phyloP scores from a whole-genome alignment of 2,797 vertebrate species.

The Catostomus latipinnis region DNA sequence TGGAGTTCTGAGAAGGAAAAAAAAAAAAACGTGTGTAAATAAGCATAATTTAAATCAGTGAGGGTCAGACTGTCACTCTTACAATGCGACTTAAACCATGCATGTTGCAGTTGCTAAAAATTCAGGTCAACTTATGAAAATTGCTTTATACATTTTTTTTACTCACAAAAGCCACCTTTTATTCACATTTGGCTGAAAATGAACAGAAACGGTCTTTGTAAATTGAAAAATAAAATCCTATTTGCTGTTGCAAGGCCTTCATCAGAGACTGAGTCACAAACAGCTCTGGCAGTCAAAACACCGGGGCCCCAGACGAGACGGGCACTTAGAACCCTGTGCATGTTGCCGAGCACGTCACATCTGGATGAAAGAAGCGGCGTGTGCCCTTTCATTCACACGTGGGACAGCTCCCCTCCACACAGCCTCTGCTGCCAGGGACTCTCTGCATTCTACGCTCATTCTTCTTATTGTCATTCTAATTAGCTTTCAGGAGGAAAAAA shows the following conservation, averaged over 20 bases:
- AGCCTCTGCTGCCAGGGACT: constrained; percentile 68
- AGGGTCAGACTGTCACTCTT: too few species aligned
- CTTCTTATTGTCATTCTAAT: constrained; percentile 83
- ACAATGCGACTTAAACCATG: too few species aligned
- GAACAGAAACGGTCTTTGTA: too few species aligned
- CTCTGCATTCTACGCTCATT: constrained; percentile 71
- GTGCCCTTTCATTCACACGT: constrained; percentile 74
- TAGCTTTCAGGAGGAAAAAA: constrained; percentile 66
- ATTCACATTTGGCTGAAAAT: too few species aligned
- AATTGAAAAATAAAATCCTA: too few species aligned
- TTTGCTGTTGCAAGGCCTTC: constrained; percentile 7
- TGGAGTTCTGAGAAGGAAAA: too few species aligned
- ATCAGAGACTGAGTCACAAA: constrained; percentile 64
- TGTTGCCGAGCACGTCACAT: constrained; percentile 73
- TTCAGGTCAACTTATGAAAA: too few species aligned
- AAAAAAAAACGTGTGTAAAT: too few species aligned
- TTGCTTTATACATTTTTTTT: too few species aligned
- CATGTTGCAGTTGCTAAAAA: too few species aligned
- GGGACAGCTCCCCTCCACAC: constrained; percentile 67
- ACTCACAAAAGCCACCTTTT: too few species aligned
- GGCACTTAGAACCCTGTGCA: constrained; percentile 63
- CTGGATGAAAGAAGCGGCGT: constrained; percentile 79
- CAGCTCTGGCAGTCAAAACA: constrained; percentile 64
- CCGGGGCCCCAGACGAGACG: constrained; percentile 59
- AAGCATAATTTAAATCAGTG: too few species aligned